Percentiles rank a stretch among this genome's conserved stretches.
These are phyloP conservation scores for Dipodomys stephensi DNA, from an alignment of 2,113 vertebrate species.

Conservation along the genomic window DNA sequence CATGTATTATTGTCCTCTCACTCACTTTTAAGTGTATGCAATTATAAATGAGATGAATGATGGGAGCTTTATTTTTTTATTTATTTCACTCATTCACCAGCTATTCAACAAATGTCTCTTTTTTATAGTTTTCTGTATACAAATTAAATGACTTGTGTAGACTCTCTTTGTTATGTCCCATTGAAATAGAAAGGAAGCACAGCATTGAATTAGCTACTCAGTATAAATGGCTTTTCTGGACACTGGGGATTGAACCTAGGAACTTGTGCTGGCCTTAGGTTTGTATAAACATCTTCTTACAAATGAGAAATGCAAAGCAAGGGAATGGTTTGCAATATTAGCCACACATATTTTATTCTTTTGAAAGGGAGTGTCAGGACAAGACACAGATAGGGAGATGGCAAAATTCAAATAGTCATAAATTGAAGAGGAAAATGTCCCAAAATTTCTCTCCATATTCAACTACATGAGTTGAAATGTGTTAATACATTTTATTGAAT, in stretches of 20 bases:
- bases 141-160: background rate
- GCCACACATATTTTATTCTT: background rate
- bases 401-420: background rate
- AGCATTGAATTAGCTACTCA: background rate
- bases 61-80: background rate
- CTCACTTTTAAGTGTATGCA: constrained; percentile 4
- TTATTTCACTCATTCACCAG: background rate
- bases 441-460: constrained; percentile 32
- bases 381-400: background rate
- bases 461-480: background rate
- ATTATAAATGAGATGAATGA: background rate
- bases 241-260: no score
- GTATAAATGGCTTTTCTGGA: background rate
- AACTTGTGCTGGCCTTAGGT: background rate
- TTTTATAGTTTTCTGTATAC: background rate
- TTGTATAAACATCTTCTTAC: background rate
- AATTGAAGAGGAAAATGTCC: constrained; percentile 25
- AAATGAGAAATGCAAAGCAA: background rate
- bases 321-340: background rate
- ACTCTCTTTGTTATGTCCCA: constrained; percentile 22
- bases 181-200: background rate
- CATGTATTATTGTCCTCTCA: no score
- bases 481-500: constrained; percentile 70
- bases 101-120: background rate
- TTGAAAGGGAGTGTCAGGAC: background rate